Percentiles rank a stretch among this genome's conserved stretches.
phyloP scores from a whole-genome alignment of 2,888 invertebrate genomes.

The Oxystoma pomonae region DNA sequence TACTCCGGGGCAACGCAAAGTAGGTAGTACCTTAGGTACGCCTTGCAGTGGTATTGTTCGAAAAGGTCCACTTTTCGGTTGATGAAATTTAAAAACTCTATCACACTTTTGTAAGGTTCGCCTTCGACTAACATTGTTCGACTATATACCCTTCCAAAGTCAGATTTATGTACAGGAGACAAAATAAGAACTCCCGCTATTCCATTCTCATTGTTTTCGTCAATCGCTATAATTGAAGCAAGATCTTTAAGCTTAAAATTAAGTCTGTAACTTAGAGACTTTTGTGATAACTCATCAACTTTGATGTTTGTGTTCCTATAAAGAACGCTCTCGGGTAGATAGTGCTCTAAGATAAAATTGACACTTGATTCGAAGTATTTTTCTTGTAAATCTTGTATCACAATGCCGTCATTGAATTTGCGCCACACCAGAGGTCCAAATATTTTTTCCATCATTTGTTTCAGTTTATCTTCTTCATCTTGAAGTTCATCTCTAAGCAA shows the following conservation, averaged over 20 bases:
- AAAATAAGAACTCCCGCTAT: conserved; percentile 40
- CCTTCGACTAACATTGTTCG: conserved; percentile 38
- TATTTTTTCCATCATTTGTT: conserved; percentile 32
- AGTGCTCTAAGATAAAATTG: conserved; percentile 37
- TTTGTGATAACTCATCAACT: conserved; percentile 38
- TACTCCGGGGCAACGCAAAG: conserved; percentile 40
- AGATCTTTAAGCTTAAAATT: conserved; percentile 37
- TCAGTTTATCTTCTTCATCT: conserved; percentile 39
- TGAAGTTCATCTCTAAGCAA: conserved; percentile 38
- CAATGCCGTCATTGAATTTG: conserved; percentile 35
- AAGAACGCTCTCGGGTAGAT: conserved; percentile 37
- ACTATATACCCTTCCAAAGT: conserved; percentile 40
- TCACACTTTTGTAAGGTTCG: conserved; percentile 37
- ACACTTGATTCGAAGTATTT: conserved; percentile 33
- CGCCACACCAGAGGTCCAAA: conserved; percentile 41
- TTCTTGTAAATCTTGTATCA: conserved; percentile 40
- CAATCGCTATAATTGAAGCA: conserved; percentile 40
- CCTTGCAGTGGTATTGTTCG: conserved; percentile 37
- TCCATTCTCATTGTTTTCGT: conserved; percentile 27
- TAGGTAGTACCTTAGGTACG: conserved; percentile 38
- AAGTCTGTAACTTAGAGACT: conserved; percentile 35
- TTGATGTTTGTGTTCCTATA: conserved; percentile 38
- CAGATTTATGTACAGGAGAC: conserved; percentile 36
- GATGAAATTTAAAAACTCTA: conserved; percentile 35
- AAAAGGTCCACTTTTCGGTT: conserved; percentile 41